These are phyloP conservation scores for Himalopsyche japonica DNA, from an alignment of 2,888 invertebrate species.

Conservation along the genomic window DNA sequence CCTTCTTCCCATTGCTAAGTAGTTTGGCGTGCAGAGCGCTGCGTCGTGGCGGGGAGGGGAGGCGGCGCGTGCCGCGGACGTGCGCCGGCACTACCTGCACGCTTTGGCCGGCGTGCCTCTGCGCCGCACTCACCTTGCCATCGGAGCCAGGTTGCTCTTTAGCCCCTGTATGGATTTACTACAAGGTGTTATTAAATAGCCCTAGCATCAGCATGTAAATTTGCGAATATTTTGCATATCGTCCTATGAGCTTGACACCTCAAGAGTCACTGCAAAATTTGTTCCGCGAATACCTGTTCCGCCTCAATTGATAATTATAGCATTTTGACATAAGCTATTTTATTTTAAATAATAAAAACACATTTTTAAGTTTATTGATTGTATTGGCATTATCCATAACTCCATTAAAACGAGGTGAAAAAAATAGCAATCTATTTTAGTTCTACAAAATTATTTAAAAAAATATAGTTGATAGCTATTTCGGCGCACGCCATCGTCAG, in stretches of 20 bases:
- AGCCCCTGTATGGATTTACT: background rate
- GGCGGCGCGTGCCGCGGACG: conserved; percentile 51
- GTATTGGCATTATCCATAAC: too few relatives aligned
- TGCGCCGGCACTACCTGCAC: conserved; percentile 48
- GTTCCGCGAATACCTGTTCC: too few relatives aligned
- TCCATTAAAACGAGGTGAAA: too few relatives aligned
- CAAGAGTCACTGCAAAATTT: background rate
- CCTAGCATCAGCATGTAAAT: background rate
- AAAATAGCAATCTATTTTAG: too few relatives aligned
- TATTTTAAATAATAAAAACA: too few relatives aligned
- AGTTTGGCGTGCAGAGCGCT: background rate
- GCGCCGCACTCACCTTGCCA: conserved; percentile 39
- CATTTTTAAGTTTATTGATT: too few relatives aligned
- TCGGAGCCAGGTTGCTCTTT: background rate
- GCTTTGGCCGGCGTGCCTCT: conserved; percentile 39
- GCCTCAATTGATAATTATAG: too few relatives aligned
- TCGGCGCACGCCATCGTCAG: too few relatives aligned
- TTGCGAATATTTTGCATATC: too few relatives aligned
- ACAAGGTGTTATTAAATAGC: background rate
- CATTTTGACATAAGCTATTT: too few relatives aligned
- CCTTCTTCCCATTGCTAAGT: conserved; percentile 22
- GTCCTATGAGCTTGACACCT: background rate
- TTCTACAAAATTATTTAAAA: too few relatives aligned
- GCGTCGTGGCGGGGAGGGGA: conserved; percentile 41
- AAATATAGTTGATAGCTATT: too few relatives aligned